Base-by-base conservation (phyloP, 1,140 invertebrate species). In the Cheumatopsyche charites region DNA sequence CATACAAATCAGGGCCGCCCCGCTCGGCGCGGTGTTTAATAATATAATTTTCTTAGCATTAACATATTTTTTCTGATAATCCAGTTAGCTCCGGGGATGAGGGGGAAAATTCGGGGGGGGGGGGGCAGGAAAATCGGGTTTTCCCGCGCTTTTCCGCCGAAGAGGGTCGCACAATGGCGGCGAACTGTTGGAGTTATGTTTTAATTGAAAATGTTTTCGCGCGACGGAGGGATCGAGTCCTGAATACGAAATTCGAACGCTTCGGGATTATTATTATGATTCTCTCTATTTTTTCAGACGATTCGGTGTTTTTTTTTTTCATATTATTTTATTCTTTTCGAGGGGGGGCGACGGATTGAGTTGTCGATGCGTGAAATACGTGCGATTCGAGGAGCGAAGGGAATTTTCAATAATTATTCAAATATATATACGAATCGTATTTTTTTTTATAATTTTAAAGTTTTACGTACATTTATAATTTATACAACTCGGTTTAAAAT, bases 41-140 rank as follows among this genome's bases (percentile, higher is more conserved):
- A 68, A 68, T 68, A 68, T 68, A 68, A 68, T 68, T 68, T 68
- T 68, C 66, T 52, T 58, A 42, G 66, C 66, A 68, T 68, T 68
- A 68, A 68, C 66, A 68, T 68, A 68, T 68, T 68, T 68, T 68
- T 68, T 68, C 66, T 42, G 66, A 68, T 68, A 68, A 68, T 68
- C 66, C 66, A 68, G 66, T 68, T 68, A 68, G 42, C 13, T 36
- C 29, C 29, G 29, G 36, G 26, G 11, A 25, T 13, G 13, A 5
- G 62, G 29, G 55, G 49, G 12, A 19, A 55, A 4, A 23, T 5
- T 4, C 9, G 15, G 4, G 4, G 13, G 13, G 13, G 15, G 43
- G 4, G 13, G 13, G 43, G 43, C 4, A 47, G 13, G 43, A 15
- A 3, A 13, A 13, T 47, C 43, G 43, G 43, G 11, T 4, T 36